A percentile compares a stretch with the other conserved stretches of the same genome.
These are phyloP conservation scores for Chaenogobius annularis DNA, from an alignment of 2,113 vertebrate genomes.

Conservation along the genomic window DNA sequence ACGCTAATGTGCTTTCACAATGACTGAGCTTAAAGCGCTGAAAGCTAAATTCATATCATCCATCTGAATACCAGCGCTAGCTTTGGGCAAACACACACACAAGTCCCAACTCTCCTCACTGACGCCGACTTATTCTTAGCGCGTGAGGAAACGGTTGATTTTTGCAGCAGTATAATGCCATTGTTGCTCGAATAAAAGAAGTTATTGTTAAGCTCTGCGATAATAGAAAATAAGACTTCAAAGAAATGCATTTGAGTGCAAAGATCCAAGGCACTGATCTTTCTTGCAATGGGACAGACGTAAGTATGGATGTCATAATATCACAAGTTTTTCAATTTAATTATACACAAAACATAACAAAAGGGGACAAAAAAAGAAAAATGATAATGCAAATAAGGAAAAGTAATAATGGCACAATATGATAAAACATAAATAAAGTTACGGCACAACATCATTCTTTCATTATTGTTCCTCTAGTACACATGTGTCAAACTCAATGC, in stretches of 20 bases:
- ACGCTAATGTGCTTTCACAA: slow-evolving; percentile 31
- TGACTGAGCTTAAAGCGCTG: slow-evolving; percentile 37
- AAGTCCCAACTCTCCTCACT: slow-evolving; percentile 1
- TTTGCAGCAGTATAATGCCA: background rate
- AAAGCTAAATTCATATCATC: slow-evolving; percentile 42
- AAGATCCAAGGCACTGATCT: background rate
- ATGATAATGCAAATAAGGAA: too few relatives aligned
- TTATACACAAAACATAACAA: too few relatives aligned
- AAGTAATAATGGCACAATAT: too few relatives aligned
- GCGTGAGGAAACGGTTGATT: background rate
- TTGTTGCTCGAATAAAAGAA: background rate
- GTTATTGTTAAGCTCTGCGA: background rate
- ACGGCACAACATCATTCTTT: too few relatives aligned
- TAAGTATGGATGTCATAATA: too few relatives aligned
- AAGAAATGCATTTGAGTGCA: too few relatives aligned
- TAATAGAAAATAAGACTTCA: background rate
- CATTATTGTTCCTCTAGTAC: too few relatives aligned
- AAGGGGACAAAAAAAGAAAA: too few relatives aligned
- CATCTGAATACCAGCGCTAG: slow-evolving; percentile 47
- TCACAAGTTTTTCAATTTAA: too few relatives aligned
- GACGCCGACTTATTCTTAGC: slow-evolving; percentile 9
- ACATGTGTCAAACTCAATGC: too few relatives aligned
- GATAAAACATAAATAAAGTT: too few relatives aligned
- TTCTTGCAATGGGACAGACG: too few relatives aligned
- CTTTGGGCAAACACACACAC: slow-evolving; percentile 23